phyloP scores from a whole-genome alignment of 1,140 invertebrate genomes.

The Philopotamus ludificatus region DNA sequence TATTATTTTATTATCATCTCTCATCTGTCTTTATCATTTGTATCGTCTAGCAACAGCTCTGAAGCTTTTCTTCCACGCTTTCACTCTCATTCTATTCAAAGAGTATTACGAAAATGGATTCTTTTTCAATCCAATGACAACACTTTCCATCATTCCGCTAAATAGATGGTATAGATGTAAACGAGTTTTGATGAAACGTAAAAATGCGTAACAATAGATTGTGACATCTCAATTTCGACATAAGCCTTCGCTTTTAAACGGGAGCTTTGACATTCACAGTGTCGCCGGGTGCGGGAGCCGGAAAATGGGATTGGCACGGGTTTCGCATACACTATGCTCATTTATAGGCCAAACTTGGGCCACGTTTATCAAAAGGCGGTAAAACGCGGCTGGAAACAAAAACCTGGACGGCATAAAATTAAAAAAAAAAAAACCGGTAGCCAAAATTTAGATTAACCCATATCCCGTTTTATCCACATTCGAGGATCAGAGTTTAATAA shows the following conservation, averaged over 20 bases:
- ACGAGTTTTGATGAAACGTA: background rate
- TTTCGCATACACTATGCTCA: constrained; percentile 21
- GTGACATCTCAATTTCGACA: constrained; percentile 23
- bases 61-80: background rate
- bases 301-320: constrained; percentile 21
- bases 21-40: background rate
- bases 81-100: background rate
- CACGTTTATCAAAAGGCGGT: constrained; percentile 20
- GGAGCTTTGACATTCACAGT: background rate
- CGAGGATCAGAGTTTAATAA: background rate
- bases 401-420: background rate
- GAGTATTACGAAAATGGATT: too few species aligned
- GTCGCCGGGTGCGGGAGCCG: constrained; percentile 9
- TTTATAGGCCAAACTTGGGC: constrained; percentile 21
- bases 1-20: too few species aligned
- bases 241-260: constrained; percentile 21
- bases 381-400: constrained; percentile 11
- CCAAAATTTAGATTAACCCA: background rate
- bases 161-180: background rate
- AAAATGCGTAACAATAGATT: background rate
- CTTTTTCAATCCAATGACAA: too few species aligned
- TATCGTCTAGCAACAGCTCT: background rate
- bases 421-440: background rate
- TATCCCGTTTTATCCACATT: background rate
- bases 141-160: too few species aligned